Base-by-base conservation (phyloP, 2,113 vertebrate species). In the Scomber japonicus region DNA sequence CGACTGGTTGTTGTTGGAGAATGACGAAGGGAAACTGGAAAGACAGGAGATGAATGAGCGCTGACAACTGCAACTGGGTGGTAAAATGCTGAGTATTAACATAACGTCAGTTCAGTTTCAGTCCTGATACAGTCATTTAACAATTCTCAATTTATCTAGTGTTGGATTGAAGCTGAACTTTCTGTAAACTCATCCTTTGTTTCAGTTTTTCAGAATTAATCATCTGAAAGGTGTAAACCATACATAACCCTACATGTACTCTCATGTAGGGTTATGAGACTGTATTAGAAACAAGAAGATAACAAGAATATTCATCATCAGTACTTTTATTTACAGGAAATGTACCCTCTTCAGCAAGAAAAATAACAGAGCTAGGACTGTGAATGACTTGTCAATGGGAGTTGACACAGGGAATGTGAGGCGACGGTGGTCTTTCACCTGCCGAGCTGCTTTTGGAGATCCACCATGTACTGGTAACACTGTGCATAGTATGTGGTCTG, bases 391-490 rank as follows among this genome's bases (percentile, higher is more conserved):
- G 31, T 5, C 7, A 40, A 45, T 21, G 35, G n/a, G n/a, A 5
- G 40, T 44, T 40, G 35, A 40, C 35, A 40, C 35, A 40, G 57
- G 3, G 7, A 49, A 50, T 24, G 1, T 19, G 48, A 16, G 8
- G 17, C 5, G 11, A 1, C 16, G 5, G 27, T 11, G n/a, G 8
- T 5, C 5, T 19, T 35, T 74, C 88, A 99, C 98, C 98, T 99
- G 95, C 98, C 98, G 81, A 99, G 95, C 75, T 99, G 98, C 89
- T 99, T 99, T 65, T 99, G 98, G 21, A 99, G 97, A 82, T 99
- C 97, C 93, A 98, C 92, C 98, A 98, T 99, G 82, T 99, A 99
- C 73, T 99, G 97, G 94, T 98, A 99, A 94, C 97, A 98, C 59
- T 99, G 98, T 62, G 98, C 97, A 71, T 98, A 99, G 83, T 99